Base-by-base conservation (phyloP, 2,113 vertebrate genomes). In the Clarias gariepinus region DNA sequence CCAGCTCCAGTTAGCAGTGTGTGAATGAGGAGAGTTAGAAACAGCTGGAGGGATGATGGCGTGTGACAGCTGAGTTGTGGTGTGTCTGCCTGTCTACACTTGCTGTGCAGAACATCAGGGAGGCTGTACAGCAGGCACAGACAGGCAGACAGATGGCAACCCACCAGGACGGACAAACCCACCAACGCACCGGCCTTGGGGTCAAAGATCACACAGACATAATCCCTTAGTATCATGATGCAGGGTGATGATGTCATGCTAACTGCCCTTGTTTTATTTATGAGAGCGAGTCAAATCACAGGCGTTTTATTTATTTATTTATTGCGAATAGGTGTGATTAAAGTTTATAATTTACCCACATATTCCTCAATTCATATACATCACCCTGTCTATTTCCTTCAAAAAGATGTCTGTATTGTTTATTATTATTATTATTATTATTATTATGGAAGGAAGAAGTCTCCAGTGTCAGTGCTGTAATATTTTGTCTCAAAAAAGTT, bases 61-160 rank as follows among this genome's bases (percentile, higher is more conserved):
- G 64, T 28, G 73, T 76, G 73, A 76, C 36, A 73, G 21, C 41
- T 7, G 52, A 77, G 74, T 77, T 77, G 74, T 77, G 47, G 74
- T 77, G 74, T 99, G 98, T 98, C 98, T 99, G 98, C 98, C 98
- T 99, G 98, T 99, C 98, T 99, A 99, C 98, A 99, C 98, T 99
- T 99, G 98, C 98, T 99, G 98, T 99, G 98, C 98, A 99, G 98
- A 99, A 98, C 97, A 78, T 78, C 74, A 78, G 74, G 25, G 52
- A 78, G 47, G 98, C 98, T 99, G 98, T 99, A 99, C 98, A 99
- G 98, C 98, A 99, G 98, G 98, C 98, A 99, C 98, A 99, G 98
- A 99, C 98, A 99, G 98, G 98, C 98, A 99, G 98, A 98, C 98
- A 97, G 96, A 99, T 96, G 97, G 98, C 98, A 99, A 97, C 98